Conservation (phyloP, 1,140 invertebrate species). For the Aphidius ervi region DNA sequence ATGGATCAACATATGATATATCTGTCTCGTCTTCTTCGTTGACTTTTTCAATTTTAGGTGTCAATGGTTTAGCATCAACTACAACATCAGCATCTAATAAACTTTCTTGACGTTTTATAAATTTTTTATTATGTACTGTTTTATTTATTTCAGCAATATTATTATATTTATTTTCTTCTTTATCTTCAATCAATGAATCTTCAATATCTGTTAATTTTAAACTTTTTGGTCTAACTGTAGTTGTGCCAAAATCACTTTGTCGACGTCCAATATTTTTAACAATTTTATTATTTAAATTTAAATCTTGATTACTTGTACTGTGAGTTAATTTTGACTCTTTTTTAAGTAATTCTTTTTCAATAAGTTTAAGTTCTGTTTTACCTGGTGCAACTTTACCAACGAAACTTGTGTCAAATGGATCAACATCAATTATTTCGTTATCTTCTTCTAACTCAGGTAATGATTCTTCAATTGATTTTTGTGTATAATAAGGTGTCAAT, state of each 20-base stretch:
- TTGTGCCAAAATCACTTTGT: conserved; percentile 34
- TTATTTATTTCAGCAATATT: conserved; percentile 19
- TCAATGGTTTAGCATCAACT: conserved; percentile 61
- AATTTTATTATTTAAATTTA: conserved; percentile 54
- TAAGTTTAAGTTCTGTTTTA: conserved; percentile 68
- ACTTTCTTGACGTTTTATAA: conserved; percentile 40
- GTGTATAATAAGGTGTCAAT: conserved; percentile 73
- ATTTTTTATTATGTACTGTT: conserved; percentile 8
- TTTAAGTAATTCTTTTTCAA: conserved; percentile 64
- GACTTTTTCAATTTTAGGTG: conserved; percentile 55
- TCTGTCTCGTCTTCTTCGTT: conserved; percentile 38
- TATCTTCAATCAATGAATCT: conserved; percentile 23
- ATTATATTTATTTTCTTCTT: conserved; percentile 17
- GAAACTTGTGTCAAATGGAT: conserved; percentile 82
- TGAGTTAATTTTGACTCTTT: conserved; percentile 38
- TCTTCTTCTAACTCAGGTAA: conserved; percentile 43
- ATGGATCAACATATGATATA: conserved; percentile 62
- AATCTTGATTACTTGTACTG: conserved; percentile 58
- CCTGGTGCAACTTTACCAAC: conserved; percentile 65
- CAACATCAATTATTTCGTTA: conserved; percentile 52
- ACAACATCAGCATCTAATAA: conserved; percentile 59
- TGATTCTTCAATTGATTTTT: conserved; percentile 42
- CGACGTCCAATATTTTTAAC: conserved; percentile 30
- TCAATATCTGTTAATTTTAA: conserved; percentile 24
- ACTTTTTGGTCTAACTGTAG: conserved; percentile 22